Conservation (phyloP, 2,113 vertebrate genomes). For the Sterna hirundo region DNA sequence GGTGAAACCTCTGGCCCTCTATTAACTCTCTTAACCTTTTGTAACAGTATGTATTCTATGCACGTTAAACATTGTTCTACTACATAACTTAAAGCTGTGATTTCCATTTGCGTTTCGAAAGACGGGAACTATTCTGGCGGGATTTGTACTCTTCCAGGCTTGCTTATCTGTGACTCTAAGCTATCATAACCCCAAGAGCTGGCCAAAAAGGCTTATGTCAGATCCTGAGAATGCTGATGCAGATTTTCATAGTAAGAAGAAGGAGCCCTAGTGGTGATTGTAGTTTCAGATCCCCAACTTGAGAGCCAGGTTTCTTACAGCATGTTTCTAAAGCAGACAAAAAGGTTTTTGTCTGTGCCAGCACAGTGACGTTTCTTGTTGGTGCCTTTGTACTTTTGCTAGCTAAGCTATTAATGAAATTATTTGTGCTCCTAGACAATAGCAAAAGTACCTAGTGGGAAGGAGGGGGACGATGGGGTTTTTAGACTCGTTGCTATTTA, state of each 20-base stretch:
- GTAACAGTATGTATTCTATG: slow-evolving; percentile 41
- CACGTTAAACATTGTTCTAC: background rate
- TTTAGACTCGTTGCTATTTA: background rate
- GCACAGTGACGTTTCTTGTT: background rate
- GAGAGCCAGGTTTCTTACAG: background rate
- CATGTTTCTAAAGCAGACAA: background rate
- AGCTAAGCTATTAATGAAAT: slow-evolving; percentile 38
- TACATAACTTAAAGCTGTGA: slow-evolving; percentile 42
- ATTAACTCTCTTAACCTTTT: slow-evolving; percentile 26
- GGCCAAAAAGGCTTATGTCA: background rate
- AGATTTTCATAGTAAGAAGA: background rate
- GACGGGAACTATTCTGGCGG: background rate
- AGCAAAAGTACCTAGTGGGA: slow-evolving; percentile 38
- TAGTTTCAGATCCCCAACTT: background rate
- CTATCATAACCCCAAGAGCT: background rate
- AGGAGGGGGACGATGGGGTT: background rate
- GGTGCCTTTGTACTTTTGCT: slow-evolving; percentile 35
- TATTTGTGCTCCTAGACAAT: slow-evolving; percentile 44
- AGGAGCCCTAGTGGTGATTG: background rate
- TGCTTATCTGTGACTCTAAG: slow-evolving; percentile 29
- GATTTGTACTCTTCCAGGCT: background rate
- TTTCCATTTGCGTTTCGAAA: background rate
- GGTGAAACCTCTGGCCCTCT: background rate
- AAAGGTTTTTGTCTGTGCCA: background rate
- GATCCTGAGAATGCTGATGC: background rate